A percentile compares a stretch with the other conserved stretches of the same genome.
phyloP scores from a whole-genome alignment of 2,113 vertebrate genomes.

The Alectura lathami region DNA sequence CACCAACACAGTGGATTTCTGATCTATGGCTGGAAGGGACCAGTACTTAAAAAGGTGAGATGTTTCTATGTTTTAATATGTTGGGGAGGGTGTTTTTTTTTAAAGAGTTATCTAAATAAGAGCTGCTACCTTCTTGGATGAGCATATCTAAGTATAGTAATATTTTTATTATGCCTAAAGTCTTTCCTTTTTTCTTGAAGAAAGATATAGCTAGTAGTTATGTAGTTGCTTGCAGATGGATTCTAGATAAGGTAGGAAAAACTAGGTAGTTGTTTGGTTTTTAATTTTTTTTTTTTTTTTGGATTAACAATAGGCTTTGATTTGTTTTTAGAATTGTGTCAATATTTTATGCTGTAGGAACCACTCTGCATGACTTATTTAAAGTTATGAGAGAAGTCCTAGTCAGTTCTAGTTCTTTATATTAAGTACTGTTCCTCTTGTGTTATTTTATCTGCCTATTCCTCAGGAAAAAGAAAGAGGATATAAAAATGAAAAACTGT shows the following conservation, averaged over 20 bases:
- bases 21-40: fast-evolving
- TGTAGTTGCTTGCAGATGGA: neutral
- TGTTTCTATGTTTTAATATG: neutral
- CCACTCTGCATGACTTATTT: slow-evolving; percentile 38
- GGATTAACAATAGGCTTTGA: neutral
- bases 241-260: neutral
- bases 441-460: neutral
- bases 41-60: neutral
- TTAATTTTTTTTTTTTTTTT: neutral
- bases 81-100: neutral
- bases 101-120: neutral
- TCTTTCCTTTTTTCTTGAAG: neutral
- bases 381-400: slow-evolving; percentile 11
- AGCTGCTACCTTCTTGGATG: neutral
- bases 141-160: neutral
- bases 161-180: neutral
- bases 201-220: neutral
- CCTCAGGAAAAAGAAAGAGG: neutral
- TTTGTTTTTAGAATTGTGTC: neutral
- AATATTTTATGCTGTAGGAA: neutral
- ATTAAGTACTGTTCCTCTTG: neutral
- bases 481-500: neutral
- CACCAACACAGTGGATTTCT: fast-evolving
- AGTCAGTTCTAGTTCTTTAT: slow-evolving; percentile 36
- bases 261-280: fast-evolving